These are phyloP conservation scores for Aleiodes alternator DNA, from an alignment of 2,888 invertebrate genomes.

Conservation along the genomic window DNA sequence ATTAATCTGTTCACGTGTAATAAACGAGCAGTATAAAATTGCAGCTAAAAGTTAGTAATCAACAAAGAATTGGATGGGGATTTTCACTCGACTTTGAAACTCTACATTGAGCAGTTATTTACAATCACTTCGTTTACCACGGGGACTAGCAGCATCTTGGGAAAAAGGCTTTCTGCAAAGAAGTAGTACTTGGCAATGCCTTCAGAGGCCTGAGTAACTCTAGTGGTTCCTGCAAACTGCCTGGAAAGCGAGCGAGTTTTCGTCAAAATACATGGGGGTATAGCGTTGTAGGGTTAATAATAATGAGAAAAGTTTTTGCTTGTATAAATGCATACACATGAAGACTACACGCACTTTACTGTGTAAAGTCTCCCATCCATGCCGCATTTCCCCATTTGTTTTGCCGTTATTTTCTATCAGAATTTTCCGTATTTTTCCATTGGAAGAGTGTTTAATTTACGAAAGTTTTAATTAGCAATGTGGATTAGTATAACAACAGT, in stretches of 20 bases:
- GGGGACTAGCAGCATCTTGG: slow-evolving; percentile 21
- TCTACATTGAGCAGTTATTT: slow-evolving; percentile 28
- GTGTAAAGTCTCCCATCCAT: slow-evolving; percentile 47
- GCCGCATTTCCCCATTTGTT: slow-evolving; percentile 70
- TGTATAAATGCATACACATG: slow-evolving; percentile 57
- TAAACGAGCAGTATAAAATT: slow-evolving; percentile 13
- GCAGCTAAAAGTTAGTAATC: slow-evolving; percentile 26
- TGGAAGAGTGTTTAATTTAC: too few relatives aligned
- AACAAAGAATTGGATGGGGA: slow-evolving; percentile 22
- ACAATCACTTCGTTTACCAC: slow-evolving; percentile 34
- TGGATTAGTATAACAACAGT: too few relatives aligned
- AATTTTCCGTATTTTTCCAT: slow-evolving; percentile 44
- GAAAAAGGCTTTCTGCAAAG: slow-evolving; percentile 8
- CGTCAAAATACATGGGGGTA: slow-evolving; percentile 34
- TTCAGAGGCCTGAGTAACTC: slow-evolving; percentile 20
- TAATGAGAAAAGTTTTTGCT: slow-evolving; percentile 69
- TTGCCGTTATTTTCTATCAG: slow-evolving; percentile 66
- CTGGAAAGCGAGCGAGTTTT: slow-evolving; percentile 10
- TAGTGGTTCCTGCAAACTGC: too few relatives aligned
- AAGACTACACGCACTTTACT: slow-evolving; percentile 46
- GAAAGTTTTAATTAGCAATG: too few relatives aligned
- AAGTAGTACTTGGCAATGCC: slow-evolving; percentile 5
- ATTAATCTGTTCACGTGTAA: slow-evolving; percentile 22
- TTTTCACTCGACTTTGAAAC: slow-evolving; percentile 29
- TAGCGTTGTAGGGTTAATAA: slow-evolving; percentile 66